phyloP scores from a whole-genome alignment of 2,797 vertebrate genomes.

The Anguilla pacifica region DNA sequence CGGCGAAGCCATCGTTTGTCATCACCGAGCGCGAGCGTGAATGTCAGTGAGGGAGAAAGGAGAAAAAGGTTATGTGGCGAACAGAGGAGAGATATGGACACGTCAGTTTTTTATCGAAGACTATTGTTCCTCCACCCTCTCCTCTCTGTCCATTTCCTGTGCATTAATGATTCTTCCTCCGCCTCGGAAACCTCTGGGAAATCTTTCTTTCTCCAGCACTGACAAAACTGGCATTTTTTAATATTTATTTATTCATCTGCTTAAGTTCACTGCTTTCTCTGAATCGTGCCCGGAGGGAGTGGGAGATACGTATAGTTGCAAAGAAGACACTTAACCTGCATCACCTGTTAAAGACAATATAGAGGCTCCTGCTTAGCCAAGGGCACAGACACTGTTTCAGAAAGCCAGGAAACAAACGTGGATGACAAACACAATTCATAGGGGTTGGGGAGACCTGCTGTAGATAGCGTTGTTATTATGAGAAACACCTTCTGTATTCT shows the following conservation, averaged over 20 bases:
- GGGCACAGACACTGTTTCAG: not conserved
- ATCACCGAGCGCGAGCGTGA: not conserved
- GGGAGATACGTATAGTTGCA: not conserved
- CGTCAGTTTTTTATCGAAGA: not conserved
- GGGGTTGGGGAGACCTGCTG: not conserved
- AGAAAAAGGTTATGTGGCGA: not conserved
- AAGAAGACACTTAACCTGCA: not conserved
- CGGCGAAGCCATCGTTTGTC: not conserved
- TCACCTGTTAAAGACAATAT: not conserved
- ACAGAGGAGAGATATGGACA: not conserved
- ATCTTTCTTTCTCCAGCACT: not conserved
- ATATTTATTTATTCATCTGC: not conserved
- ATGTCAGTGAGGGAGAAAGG: not conserved
- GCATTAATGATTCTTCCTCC: not conserved
- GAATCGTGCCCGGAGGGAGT: not conserved
- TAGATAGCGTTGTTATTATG: not conserved
- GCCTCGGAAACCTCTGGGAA: not conserved
- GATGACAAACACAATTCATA: not conserved
- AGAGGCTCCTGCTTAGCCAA: not conserved
- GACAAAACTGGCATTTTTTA: not conserved
- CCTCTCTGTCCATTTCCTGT: not conserved
- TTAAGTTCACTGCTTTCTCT: not conserved
- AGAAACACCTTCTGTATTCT: not conserved
- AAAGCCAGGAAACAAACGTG: not conserved
- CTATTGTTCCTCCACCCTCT: not conserved